Percentiles rank a stretch among this genome's conserved stretches.
These are phyloP conservation scores for Gnathonemus echidnorhynchus DNA, from an alignment of 2,113 vertebrate genomes.

Conservation along the genomic window DNA sequence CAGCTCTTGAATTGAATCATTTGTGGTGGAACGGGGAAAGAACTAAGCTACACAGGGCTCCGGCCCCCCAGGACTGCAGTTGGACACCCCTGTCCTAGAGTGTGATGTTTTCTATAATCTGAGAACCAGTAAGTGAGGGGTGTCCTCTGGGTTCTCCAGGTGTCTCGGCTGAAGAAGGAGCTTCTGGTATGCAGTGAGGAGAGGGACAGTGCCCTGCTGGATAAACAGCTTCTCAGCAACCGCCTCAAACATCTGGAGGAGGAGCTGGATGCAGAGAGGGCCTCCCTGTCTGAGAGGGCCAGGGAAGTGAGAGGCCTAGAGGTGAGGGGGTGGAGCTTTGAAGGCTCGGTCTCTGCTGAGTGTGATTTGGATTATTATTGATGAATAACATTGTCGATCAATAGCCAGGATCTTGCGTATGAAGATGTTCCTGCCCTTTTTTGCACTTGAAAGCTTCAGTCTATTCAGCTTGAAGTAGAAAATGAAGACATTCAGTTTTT, in stretches of 20 bases:
- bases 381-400: background rate
- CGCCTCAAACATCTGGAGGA: slow-evolving; percentile 74
- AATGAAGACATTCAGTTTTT: background rate
- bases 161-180: slow-evolving; percentile 73
- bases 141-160: slow-evolving; percentile 47
- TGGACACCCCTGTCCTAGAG: background rate
- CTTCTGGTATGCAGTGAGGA: slow-evolving; percentile 73
- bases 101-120: background rate
- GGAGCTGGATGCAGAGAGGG: slow-evolving; percentile 69
- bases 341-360: slow-evolving; percentile 15
- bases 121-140: background rate
- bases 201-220: slow-evolving; percentile 67
- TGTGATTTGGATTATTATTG: background rate
- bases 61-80: too few species aligned
- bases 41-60: too few species aligned
- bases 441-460: background rate
- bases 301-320: slow-evolving; percentile 75
- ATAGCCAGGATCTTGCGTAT: background rate
- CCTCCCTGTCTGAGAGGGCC: slow-evolving; percentile 69
- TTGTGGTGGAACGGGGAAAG: too few species aligned
- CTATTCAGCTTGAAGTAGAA: background rate
- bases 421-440: background rate
- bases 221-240: slow-evolving; percentile 77
- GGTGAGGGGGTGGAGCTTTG: slow-evolving; percentile 51
- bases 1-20: too few species aligned